Percentiles rank a stretch among this genome's conserved stretches.
Conservation (phyloP, 23 tunicate species). For the Halocynthia roretzi region DNA sequence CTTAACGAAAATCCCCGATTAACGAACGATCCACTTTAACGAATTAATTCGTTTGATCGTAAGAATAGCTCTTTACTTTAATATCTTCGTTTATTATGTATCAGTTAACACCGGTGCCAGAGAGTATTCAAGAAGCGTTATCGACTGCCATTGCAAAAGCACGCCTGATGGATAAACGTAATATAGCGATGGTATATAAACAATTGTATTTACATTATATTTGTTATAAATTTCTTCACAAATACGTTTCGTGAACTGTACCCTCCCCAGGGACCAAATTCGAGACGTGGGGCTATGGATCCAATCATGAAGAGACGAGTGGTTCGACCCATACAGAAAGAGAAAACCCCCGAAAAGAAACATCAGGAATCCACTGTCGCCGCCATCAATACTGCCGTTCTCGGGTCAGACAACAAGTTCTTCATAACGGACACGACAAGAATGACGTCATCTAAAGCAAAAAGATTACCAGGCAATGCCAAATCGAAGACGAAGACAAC, state of each 20-base stretch:
- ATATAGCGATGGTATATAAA: not conserved
- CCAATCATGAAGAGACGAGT: conserved; percentile 66
- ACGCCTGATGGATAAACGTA: conserved; percentile 20
- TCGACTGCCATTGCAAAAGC: conserved; percentile 62
- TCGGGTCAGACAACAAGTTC: conserved; percentile 14
- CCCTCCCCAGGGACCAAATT: not conserved
- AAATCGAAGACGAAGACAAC: not conserved
- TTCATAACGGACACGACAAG: conserved; percentile 11
- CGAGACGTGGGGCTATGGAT: not conserved
- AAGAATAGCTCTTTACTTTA: not conserved
- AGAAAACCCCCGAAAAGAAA: conserved; percentile 13
- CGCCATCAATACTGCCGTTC: conserved; percentile 1
- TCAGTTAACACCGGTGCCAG: conserved; percentile 19
- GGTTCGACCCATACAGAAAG: conserved; percentile 60
- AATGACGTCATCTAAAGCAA: not conserved
- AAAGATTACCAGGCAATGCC: conserved; percentile 8
- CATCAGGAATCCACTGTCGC: not conserved
- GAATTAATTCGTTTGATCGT: not conserved
- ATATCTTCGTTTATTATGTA: not conserved
- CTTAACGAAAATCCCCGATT: no score
- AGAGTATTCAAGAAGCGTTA: conserved; percentile 25
- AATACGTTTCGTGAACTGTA: not conserved
- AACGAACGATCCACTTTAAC: no score
- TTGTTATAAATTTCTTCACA: no score
- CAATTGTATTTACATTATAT: no score